These are phyloP conservation scores for Sycophila sp. DNA, from an alignment of 1,140 invertebrate species.

Conservation along the genomic window DNA sequence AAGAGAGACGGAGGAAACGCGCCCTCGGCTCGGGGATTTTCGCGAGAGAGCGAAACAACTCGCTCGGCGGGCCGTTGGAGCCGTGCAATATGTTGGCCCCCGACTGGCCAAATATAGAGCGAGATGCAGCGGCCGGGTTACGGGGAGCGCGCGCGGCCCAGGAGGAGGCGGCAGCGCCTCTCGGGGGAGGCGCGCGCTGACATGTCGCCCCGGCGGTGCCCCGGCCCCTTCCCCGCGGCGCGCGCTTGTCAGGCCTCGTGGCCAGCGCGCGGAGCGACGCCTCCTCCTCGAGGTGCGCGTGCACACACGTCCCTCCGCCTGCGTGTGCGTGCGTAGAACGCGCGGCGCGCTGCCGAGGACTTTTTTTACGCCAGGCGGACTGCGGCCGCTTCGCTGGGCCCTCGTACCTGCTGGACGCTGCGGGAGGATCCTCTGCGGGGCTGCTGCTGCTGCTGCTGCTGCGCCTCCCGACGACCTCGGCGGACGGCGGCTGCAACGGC, in stretches of 20 bases:
- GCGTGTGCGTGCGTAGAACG: too few species aligned
- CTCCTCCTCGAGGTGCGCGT: background rate
- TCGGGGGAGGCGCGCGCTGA: background rate
- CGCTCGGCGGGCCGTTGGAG: conserved; percentile 4
- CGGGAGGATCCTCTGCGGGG: too few species aligned
- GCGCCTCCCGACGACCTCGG: background rate
- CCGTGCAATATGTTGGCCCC: conserved; percentile 62
- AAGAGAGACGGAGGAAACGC: background rate
- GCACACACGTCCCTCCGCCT: background rate
- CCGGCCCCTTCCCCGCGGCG: background rate
- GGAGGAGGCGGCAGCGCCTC: conserved; percentile 16
- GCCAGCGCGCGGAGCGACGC: conserved; percentile 25
- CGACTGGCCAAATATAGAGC: conserved; percentile 65
- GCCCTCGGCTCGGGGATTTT: background rate
- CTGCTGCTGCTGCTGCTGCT: too few species aligned
- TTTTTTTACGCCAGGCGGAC: too few species aligned
- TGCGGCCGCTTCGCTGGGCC: too few species aligned
- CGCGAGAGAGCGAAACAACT: conserved; percentile 14
- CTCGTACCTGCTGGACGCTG: background rate
- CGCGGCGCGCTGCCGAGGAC: too few species aligned
- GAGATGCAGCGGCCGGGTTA: conserved; percentile 56
- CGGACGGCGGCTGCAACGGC: background rate
- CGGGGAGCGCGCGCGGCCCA: conserved; percentile 40
- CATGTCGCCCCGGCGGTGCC: background rate
- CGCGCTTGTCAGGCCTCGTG: conserved; percentile 29